phyloP scores from a whole-genome alignment of 1,140 invertebrate genomes.

The Hycleus phaleratus region DNA sequence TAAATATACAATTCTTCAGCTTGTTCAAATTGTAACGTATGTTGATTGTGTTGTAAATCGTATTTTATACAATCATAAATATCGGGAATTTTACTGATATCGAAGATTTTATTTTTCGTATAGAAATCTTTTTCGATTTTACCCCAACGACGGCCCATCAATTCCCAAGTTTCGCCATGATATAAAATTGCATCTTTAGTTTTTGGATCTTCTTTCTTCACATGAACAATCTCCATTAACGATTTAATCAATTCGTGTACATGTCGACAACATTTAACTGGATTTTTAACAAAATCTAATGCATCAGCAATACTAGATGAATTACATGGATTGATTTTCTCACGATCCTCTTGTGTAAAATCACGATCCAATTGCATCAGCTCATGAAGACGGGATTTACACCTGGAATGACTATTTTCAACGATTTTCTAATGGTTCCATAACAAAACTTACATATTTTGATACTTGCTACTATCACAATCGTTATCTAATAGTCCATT shows the following conservation, averaged over 20 bases:
- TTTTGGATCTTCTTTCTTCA: slow-evolving; percentile 81
- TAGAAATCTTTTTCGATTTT: slow-evolving; percentile 99
- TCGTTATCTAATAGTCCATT: slow-evolving; percentile 98
- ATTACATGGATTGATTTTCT: slow-evolving; percentile 82
- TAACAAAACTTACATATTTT: slow-evolving; percentile 72
- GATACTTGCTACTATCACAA: slow-evolving; percentile 91
- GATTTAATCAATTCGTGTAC: slow-evolving; percentile 81
- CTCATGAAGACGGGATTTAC: slow-evolving; percentile 89
- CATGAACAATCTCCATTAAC: slow-evolving; percentile 75
- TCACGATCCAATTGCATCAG: slow-evolving; percentile 87
- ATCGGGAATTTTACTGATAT: slow-evolving; percentile 99
- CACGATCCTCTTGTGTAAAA: slow-evolving; percentile 78
- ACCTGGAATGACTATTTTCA: slow-evolving; percentile 50
- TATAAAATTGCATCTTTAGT: slow-evolving; percentile 88
- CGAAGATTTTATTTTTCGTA: slow-evolving; percentile 85
- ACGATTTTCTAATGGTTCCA: neutral
- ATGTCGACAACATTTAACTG: slow-evolving; percentile 85
- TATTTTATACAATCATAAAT: slow-evolving; percentile 99
- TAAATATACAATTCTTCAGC: slow-evolving; percentile 93
- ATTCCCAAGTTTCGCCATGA: slow-evolving; percentile 97
- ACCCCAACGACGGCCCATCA: slow-evolving; percentile 95
- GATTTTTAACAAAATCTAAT: slow-evolving; percentile 93
- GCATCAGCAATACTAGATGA: slow-evolving; percentile 82
- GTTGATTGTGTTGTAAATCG: slow-evolving; percentile 96
- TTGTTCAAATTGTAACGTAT: slow-evolving; percentile 87